These are phyloP conservation scores for Xenopus petersii DNA, from an alignment of 2,797 vertebrate genomes.

Conservation along the genomic window DNA sequence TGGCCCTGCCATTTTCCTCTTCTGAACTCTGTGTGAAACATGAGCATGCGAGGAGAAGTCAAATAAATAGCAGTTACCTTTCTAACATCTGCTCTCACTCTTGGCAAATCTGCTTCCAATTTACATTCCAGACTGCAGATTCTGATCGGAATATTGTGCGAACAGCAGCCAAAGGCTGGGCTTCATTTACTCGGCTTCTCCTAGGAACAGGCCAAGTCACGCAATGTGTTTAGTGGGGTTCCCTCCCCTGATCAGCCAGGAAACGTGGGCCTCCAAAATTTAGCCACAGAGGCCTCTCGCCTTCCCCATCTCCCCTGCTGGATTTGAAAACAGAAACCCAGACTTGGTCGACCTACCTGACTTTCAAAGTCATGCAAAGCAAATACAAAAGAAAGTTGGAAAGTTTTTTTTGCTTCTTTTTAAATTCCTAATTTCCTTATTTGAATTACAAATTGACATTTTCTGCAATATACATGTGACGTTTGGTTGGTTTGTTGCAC, in stretches of 20 bases:
- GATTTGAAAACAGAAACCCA: neutral
- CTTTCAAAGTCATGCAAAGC: neutral
- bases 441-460: too few species aligned
- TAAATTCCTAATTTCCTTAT: too few species aligned
- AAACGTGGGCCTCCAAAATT: constrained; percentile 8
- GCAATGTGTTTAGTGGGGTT: constrained; percentile 48
- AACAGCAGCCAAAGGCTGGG: constrained; percentile 55
- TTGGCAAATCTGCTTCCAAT: constrained; percentile 73
- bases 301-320: constrained; percentile 11
- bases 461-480: too few species aligned
- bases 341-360: constrained; percentile 8
- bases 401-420: too few species aligned
- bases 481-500: too few species aligned
- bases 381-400: neutral
- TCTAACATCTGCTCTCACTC: constrained; percentile 55
- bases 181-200: constrained; percentile 55
- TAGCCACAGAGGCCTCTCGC: constrained; percentile 27
- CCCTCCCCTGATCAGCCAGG: constrained; percentile 35
- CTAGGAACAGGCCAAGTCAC: constrained; percentile 52
- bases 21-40: constrained; percentile 25
- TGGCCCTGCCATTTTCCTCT: constrained; percentile 20
- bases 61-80: constrained; percentile 43
- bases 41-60: constrained; percentile 32
- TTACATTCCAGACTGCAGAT: constrained; percentile 72
- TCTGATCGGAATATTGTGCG: constrained; percentile 55